phyloP scores from a whole-genome alignment of 2,113 vertebrate genomes.

The Macrotus californicus region DNA sequence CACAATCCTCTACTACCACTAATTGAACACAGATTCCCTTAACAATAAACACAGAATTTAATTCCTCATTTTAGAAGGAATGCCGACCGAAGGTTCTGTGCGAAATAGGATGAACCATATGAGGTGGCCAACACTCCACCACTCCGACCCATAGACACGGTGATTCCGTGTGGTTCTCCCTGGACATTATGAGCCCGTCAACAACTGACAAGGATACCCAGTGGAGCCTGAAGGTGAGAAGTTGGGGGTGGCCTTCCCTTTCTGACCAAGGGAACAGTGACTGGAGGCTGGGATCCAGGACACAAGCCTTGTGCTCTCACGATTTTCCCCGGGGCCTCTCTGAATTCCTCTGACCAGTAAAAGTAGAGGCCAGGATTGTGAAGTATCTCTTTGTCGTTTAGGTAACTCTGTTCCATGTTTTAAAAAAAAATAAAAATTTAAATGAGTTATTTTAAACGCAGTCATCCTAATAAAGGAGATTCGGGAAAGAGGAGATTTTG shows the following conservation, averaged over 20 bases:
- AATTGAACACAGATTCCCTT: neutral
- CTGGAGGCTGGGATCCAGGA: neutral
- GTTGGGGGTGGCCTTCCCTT: neutral
- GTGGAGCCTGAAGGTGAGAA: too few relatives aligned
- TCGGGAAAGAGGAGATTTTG: neutral
- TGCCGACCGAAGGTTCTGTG: neutral
- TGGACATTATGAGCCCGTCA: neutral
- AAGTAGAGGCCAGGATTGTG: neutral
- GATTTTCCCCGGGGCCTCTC: neutral
- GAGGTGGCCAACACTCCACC: neutral
- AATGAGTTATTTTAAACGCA: neutral
- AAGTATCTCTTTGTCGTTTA: neutral
- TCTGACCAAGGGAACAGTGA: fast-evolving
- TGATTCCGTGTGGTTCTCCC: neutral
- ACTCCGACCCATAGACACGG: fast-evolving
- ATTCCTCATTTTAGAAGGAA: neutral
- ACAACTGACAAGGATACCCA: neutral
- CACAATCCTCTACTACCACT: neutral
- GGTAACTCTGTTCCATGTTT: neutral
- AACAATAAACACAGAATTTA: neutral
- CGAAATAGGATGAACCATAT: neutral
- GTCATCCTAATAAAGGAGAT: neutral
- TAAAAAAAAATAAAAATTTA: too few relatives aligned
- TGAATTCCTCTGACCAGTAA: neutral
- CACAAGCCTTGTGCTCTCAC: neutral